Evolutionary conservation across 2,888 invertebrate species (phyloP).

Genomic region (Temnothorax rugatulus): DNA sequence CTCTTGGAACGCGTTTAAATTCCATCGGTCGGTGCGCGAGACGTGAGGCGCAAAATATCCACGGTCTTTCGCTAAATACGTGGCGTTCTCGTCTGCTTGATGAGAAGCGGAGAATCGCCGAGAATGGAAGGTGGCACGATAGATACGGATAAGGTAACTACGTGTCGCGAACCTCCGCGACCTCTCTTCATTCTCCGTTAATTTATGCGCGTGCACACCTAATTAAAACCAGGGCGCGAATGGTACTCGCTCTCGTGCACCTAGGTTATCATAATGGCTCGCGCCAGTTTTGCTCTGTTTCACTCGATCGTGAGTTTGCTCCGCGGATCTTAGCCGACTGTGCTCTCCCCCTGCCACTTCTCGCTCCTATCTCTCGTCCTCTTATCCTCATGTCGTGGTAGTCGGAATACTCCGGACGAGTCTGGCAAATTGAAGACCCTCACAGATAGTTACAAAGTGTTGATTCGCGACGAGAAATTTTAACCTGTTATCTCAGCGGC

Average conservation of each 20-base stretch:
- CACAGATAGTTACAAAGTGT: not conserved
- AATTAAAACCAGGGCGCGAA: conserved; percentile 71
- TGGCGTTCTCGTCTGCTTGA: not conserved
- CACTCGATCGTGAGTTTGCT: conserved; percentile 58
- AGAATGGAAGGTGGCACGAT: conserved; percentile 7
- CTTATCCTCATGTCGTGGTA: conserved; percentile 27
- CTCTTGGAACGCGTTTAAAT: conserved; percentile 39
- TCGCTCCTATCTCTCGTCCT: not conserved
- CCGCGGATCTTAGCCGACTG: conserved; percentile 47
- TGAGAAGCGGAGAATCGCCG: too few species aligned
- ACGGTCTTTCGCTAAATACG: conserved; percentile 30
- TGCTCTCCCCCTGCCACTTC: not conserved
- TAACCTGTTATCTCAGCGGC: not conserved
- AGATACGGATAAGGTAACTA: conserved; percentile 28
- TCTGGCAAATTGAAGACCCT: conserved; percentile 9
- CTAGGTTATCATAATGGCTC: conserved; percentile 67
- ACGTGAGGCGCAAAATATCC: conserved; percentile 49
- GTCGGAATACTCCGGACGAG: conserved; percentile 24
- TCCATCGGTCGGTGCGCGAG: conserved; percentile 21
- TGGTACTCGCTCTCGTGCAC: conserved; percentile 65
- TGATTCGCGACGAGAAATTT: conserved; percentile 1
- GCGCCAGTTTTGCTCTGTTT: conserved; percentile 65
- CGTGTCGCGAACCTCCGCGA: conserved; percentile 50
- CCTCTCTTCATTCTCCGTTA: conserved; percentile 54
- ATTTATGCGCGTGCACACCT: conserved; percentile 70